Percentiles rank a stretch among this genome's conserved stretches.
These are phyloP conservation scores for Triplophysa tibetana DNA, from an alignment of 2,113 vertebrate species.

Conservation along the genomic window DNA sequence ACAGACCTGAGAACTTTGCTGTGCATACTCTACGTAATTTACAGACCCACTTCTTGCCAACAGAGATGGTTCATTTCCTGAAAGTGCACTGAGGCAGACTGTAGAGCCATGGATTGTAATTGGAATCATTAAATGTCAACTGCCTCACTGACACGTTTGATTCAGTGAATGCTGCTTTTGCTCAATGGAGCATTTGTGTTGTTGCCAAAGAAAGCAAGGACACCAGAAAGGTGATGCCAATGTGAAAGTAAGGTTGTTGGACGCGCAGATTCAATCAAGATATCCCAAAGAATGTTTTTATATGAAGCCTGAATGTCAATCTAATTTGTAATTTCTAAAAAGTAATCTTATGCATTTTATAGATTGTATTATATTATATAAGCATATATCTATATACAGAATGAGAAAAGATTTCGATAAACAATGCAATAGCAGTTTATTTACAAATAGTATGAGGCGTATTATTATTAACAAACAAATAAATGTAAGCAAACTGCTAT, in stretches of 20 bases:
- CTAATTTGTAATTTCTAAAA: too few species aligned
- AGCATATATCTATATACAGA: too few species aligned
- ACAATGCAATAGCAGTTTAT: too few species aligned
- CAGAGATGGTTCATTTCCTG: not conserved
- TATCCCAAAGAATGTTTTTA: not conserved
- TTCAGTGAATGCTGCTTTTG: not conserved
- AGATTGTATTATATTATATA: too few species aligned
- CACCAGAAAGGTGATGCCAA: not conserved
- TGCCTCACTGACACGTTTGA: not conserved
- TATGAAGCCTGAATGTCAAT: too few species aligned
- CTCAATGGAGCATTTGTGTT: slow-evolving; percentile 11
- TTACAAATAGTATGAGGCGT: too few species aligned
- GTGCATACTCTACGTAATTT: slow-evolving; percentile 3
- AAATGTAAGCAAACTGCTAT: too few species aligned
- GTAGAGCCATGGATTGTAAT: not conserved
- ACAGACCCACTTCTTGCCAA: not conserved
- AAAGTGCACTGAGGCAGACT: not conserved
- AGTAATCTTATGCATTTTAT: too few species aligned
- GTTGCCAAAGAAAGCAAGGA: not conserved
- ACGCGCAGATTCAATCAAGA: not conserved
- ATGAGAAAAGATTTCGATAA: too few species aligned
- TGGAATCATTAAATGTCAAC: slow-evolving; percentile 15
- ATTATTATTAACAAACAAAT: too few species aligned
- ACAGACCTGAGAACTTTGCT: not conserved
- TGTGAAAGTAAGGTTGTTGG: not conserved